These are phyloP conservation scores for Drosophila melanosoma DNA, from an alignment of 2,888 invertebrate genomes.

Conservation along the genomic window DNA sequence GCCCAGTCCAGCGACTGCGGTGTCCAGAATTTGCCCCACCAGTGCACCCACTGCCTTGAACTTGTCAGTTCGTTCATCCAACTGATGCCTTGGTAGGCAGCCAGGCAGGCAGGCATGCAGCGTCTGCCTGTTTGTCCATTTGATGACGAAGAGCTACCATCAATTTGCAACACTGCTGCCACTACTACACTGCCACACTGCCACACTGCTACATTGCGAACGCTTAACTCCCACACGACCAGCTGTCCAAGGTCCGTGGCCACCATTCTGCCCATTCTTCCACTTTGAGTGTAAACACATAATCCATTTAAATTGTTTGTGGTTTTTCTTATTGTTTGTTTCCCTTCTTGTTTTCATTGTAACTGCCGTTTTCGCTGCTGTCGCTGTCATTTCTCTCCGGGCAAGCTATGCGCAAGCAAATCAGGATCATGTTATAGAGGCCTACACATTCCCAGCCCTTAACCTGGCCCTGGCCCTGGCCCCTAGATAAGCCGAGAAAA, in stretches of 20 bases:
- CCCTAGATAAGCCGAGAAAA: slow-evolving; percentile 37
- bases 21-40: slow-evolving; percentile 12
- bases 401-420: slow-evolving; percentile 55
- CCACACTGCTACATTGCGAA: slow-evolving; percentile 11
- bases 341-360: slow-evolving; percentile 64
- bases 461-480: slow-evolving; percentile 4
- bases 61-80: slow-evolving; percentile 68
- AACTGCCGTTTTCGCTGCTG: slow-evolving; percentile 57
- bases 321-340: slow-evolving; percentile 79
- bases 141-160: slow-evolving; percentile 74
- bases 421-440: slow-evolving; percentile 58
- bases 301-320: slow-evolving; percentile 80
- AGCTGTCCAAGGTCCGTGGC: slow-evolving; percentile 13
- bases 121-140: slow-evolving; percentile 65
- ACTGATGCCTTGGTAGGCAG: slow-evolving; percentile 47
- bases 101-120: slow-evolving; percentile 19
- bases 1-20: slow-evolving; percentile 6
- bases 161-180: slow-evolving; percentile 68
- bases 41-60: slow-evolving; percentile 68
- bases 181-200: slow-evolving; percentile 11
- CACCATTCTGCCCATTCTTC: slow-evolving; percentile 30
- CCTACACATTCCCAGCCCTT: slow-evolving; percentile 24
- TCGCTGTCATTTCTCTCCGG: slow-evolving; percentile 54
- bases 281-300: slow-evolving; percentile 75
- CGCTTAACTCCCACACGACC: slow-evolving; percentile 28